Evolutionary conservation across 2,797 vertebrate genomes (phyloP).

Genomic region (Craterocephalus amniculus): DNA sequence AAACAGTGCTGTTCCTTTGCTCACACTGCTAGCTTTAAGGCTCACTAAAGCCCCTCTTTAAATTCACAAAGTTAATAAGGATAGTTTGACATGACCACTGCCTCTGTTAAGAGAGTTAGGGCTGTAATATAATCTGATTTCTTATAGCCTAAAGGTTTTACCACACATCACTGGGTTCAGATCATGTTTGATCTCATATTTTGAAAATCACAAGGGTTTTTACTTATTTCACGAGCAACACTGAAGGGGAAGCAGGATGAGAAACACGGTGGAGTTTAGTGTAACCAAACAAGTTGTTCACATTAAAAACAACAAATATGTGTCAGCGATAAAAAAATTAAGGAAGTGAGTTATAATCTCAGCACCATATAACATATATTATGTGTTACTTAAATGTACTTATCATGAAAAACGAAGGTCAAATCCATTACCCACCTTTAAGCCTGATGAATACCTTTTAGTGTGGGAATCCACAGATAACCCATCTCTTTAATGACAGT

Average conservation of each 20-base stretch:
- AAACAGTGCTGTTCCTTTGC: not conserved
- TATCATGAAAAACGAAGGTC: not conserved
- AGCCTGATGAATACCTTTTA: not conserved
- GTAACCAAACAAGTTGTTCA: not conserved
- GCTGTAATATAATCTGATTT: not conserved
- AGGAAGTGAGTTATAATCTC: not conserved
- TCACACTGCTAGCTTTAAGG: not conserved
- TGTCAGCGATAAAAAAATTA: not conserved
- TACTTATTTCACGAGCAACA: not conserved
- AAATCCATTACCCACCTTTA: not conserved
- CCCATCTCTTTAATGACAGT: not conserved
- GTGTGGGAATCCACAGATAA: not conserved
- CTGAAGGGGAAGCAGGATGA: not conserved
- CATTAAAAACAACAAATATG: not conserved
- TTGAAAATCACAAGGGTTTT: not conserved
- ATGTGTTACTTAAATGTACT: not conserved
- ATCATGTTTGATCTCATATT: not conserved
- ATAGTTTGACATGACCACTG: not conserved
- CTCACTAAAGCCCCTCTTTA: not conserved
- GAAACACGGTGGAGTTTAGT: not conserved
- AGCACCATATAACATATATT: not conserved
- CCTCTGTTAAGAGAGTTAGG: not conserved
- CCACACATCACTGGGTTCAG: not conserved
- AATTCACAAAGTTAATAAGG: not conserved
- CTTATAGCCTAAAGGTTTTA: not conserved